phyloP scores from a whole-genome alignment of 2,113 vertebrate genomes.

The Entelurus aequoreus region DNA sequence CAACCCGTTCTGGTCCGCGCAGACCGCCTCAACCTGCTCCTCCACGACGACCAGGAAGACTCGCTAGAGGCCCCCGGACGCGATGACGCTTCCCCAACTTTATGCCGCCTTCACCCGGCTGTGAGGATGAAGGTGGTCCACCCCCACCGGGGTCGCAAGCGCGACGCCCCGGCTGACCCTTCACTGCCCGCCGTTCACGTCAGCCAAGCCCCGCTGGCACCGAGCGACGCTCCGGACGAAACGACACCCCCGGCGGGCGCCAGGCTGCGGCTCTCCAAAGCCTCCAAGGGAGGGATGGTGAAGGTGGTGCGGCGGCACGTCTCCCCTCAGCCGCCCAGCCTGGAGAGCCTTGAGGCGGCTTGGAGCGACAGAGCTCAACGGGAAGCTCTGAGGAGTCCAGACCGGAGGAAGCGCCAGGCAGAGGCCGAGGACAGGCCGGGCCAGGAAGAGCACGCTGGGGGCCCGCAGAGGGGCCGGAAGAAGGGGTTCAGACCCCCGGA shows the following conservation, averaged over 20 bases:
- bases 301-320: constrained; percentile 41
- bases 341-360: constrained; percentile 67
- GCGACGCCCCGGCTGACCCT: constrained; percentile 40
- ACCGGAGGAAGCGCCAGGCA: background rate
- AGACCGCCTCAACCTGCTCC: constrained; percentile 54
- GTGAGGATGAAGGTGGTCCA: constrained; percentile 46
- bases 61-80: background rate
- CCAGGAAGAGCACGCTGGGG: constrained; percentile 32
- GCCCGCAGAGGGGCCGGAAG: constrained; percentile 46
- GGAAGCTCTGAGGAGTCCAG: constrained; percentile 4
- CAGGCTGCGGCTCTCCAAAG: constrained; percentile 54
- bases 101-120: background rate
- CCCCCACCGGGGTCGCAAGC: constrained; percentile 46
- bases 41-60: constrained; percentile 35
- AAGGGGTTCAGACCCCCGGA: constrained; percentile 68
- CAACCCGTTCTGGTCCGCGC: constrained; percentile 36
- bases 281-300: constrained; percentile 48
- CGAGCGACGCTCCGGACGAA: constrained; percentile 8
- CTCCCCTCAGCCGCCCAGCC: constrained; percentile 64
- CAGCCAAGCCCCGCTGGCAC: background rate
- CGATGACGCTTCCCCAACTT: constrained; percentile 12
- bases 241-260: constrained; percentile 43
- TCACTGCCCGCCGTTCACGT: constrained; percentile 16
- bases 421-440: constrained; percentile 3
- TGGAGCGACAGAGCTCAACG: constrained; percentile 27